Evolutionary conservation across 2,888 invertebrate genomes (phyloP).

Genomic region (Autographa pulchrina): DNA sequence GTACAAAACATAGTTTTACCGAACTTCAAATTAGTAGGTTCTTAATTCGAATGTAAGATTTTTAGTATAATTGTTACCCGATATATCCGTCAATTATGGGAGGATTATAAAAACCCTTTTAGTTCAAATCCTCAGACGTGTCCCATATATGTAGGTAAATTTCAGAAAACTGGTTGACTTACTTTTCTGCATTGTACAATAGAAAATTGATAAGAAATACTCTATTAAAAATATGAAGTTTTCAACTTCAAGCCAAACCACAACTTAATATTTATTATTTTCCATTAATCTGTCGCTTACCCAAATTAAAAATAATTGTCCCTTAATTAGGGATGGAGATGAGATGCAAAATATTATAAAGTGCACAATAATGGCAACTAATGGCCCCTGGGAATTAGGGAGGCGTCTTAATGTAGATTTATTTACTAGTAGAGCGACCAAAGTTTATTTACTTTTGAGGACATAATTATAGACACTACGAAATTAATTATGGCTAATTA

Average conservation of each 20-base stretch:
- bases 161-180: too few relatives aligned
- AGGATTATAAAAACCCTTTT: too few relatives aligned
- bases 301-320: conserved; percentile 51
- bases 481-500: not conserved
- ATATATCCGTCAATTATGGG: too few relatives aligned
- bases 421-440: conserved; percentile 46
- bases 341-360: conserved; percentile 68
- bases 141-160: too few relatives aligned
- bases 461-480: not conserved
- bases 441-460: conserved; percentile 8
- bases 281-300: conserved; percentile 13
- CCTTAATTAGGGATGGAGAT: conserved; percentile 52
- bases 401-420: conserved; percentile 64
- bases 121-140: too few relatives aligned
- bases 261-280: not conserved
- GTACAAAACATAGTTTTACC: too few relatives aligned
- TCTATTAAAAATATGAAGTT: too few relatives aligned
- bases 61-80: too few relatives aligned
- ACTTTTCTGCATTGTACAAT: too few relatives aligned
- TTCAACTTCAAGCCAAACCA: not conserved
- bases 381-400: conserved; percentile 66
- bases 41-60: too few relatives aligned
- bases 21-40: too few relatives aligned
- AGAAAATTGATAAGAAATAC: too few relatives aligned
- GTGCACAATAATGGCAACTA: conserved; percentile 65